These are phyloP conservation scores for Podabrus alpinus DNA, from an alignment of 2,888 invertebrate genomes.

Conservation along the genomic window DNA sequence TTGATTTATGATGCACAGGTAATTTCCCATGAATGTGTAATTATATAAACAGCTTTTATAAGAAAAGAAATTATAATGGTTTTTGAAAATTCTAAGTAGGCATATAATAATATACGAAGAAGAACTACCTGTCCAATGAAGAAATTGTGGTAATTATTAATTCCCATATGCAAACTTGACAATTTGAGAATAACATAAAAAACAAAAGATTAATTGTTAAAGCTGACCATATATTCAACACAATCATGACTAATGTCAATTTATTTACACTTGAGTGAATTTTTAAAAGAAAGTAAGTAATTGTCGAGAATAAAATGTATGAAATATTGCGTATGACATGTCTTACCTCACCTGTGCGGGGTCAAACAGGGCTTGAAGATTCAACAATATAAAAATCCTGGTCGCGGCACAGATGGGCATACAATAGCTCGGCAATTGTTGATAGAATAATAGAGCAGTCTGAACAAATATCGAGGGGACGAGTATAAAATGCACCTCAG, in stretches of 20 bases:
- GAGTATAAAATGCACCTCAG: conserved; percentile 42
- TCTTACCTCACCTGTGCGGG: conserved; percentile 38
- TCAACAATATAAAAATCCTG: conserved; percentile 25
- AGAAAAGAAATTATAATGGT: not conserved
- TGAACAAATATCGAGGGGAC: conserved; percentile 50
- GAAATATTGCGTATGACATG: conserved; percentile 26
- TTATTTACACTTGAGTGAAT: not conserved
- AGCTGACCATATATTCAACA: not conserved
- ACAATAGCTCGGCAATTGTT: conserved; percentile 52
- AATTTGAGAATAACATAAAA: not conserved
- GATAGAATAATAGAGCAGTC: conserved; percentile 54
- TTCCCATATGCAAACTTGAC: not conserved
- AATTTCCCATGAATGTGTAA: not conserved
- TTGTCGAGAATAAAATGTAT: not conserved
- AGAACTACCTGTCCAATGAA: not conserved
- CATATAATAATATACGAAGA: not conserved
- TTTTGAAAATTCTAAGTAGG: not conserved
- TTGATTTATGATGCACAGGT: not conserved
- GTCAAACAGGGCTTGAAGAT: conserved; percentile 28
- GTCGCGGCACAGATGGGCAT: conserved; percentile 50
- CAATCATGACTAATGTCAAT: not conserved
- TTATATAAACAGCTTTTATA: not conserved
- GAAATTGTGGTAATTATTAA: not conserved
- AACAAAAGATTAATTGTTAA: not conserved
- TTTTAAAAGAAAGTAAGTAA: not conserved